Percentiles rank a stretch among this genome's conserved stretches.
These are phyloP conservation scores for Psittacula echo DNA, from an alignment of 2,797 vertebrate genomes.

Conservation along the genomic window DNA sequence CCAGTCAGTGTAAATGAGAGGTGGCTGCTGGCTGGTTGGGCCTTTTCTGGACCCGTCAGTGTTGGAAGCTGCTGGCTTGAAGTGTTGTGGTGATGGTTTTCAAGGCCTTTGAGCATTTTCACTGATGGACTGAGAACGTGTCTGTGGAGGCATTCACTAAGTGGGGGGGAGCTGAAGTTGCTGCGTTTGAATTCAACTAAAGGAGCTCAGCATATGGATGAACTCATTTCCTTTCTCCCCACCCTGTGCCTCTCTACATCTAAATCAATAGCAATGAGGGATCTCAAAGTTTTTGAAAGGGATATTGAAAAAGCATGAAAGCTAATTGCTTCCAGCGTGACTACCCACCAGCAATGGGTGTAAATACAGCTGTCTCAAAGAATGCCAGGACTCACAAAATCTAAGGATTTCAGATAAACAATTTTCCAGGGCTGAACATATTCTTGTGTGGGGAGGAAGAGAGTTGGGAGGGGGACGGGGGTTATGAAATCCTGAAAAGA, in stretches of 20 bases:
- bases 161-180: neutral
- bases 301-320: conserved; percentile 42
- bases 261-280: conserved; percentile 28
- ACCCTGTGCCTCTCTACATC: neutral
- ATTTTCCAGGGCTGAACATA: conserved; percentile 23
- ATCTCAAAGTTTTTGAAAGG: conserved; percentile 59
- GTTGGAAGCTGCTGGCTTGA: neutral
- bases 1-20: neutral
- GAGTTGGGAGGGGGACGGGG: neutral
- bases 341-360: conserved; percentile 27
- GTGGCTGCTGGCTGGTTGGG: neutral
- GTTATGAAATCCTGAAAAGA: conserved; percentile 23
- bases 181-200: neutral
- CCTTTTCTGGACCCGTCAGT: neutral
- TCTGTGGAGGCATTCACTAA: neutral
- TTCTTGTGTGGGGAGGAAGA: conserved; percentile 7
- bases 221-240: neutral
- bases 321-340: conserved; percentile 63
- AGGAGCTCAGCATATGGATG: conserved; percentile 25
- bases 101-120: neutral
- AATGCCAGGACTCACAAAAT: conserved; percentile 34
- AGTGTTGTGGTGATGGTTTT: neutral
- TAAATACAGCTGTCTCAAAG: conserved; percentile 61
- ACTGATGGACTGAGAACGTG: neutral
- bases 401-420: conserved; percentile 35